Evolutionary conservation across 2,888 invertebrate genomes (phyloP), one percentile per base, ranked within the genome.

Genomic region (Chouioia cunea): DNA sequence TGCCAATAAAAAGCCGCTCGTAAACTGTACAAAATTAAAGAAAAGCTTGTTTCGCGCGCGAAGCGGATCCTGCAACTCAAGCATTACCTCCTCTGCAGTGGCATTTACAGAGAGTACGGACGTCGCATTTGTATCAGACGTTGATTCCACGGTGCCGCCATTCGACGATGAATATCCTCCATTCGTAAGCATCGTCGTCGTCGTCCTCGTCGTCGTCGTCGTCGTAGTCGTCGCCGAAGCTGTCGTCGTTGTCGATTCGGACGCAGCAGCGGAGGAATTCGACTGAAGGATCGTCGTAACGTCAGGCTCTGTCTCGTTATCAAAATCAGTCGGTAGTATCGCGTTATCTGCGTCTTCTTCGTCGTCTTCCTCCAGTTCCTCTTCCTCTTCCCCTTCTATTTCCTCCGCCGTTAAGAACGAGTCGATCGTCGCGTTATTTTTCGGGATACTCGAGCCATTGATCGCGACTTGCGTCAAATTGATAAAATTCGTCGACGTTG

Each of bases 21-120:
- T 36, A 36, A 23, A 70, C 54, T 73, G 62, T 67, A 74, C 72
- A 72, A 65, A 58, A 59, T 47, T 59, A 65, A 63, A 16, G 63
- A 10, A 66, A 54, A 66, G 63, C 58, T 10, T 27, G 56, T 14
- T 77, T 73, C 62, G 64, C 64, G 50, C 53, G 52, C 44, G 27
- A 36, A 36, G 36, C 36, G 10, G 36, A 10, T 36, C 36, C 36
- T 36, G 36, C 36, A 36, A 36, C 36, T 36, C 10, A 84, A 83
- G 85, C 83, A 80, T 85, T 85, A 85, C 85, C 85, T 85, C 84
- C 63, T 83, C 80, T 69, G 78, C 77, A 65, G 83, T 83, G 74
- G 78, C 72, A 79, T 80, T 82, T 76, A 76, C 76, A 79, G 77
- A 75, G 74, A 79, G 79, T 76, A 78, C 78, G 75, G 76, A 77